Evolutionary conservation across 2,113 vertebrate genomes (phyloP).

Genomic region (Sander lucioperca): DNA sequence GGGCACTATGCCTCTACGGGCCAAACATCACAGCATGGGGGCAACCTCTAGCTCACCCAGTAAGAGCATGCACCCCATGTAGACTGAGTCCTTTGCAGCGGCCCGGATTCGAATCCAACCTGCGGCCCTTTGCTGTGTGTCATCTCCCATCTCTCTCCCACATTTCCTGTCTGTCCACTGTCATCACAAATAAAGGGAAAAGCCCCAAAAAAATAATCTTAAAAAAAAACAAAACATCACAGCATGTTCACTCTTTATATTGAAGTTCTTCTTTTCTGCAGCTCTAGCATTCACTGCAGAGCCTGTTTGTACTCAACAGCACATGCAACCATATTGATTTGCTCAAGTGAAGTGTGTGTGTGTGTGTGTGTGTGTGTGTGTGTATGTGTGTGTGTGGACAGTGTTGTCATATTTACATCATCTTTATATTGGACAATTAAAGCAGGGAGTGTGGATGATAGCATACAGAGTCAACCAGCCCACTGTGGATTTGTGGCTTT

Average conservation of each 20-base stretch:
- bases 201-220: no score
- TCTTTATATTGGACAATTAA: constrained; percentile 69
- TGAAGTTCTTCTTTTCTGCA: constrained; percentile 27
- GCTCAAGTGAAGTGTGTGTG: background rate
- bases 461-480: constrained; percentile 34
- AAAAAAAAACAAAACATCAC: constrained; percentile 1
- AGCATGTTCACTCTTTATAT: constrained; percentile 48
- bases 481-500: constrained; percentile 70
- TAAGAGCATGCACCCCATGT: no score
- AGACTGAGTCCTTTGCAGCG: no score
- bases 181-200: no score
- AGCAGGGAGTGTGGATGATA: constrained; percentile 34
- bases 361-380: background rate
- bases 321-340: constrained; percentile 30
- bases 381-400: background rate
- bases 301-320: constrained; percentile 10
- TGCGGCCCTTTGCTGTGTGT: no score
- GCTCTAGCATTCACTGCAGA: constrained; percentile 30
- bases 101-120: no score
- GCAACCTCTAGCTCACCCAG: no score
- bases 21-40: constrained; percentile 32
- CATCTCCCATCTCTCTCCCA: no score
- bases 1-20: background rate
- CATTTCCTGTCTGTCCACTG: no score
- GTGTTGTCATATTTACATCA: constrained; percentile 52